Conservation (phyloP, 2,888 invertebrate species). For the Cryptocephalus primarius region DNA sequence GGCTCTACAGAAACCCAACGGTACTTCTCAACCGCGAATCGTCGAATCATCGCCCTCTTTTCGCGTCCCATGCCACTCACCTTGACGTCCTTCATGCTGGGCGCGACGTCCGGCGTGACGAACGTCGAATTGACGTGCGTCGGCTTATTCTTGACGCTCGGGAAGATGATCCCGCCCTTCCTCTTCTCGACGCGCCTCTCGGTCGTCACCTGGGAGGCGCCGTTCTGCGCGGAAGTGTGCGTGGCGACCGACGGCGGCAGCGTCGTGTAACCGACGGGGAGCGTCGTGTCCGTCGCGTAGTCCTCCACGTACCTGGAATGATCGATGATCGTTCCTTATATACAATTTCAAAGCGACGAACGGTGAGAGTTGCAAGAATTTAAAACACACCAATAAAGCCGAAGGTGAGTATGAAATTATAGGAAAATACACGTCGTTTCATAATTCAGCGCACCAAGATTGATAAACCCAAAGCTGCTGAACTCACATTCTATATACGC, state of each 20-base stretch:
- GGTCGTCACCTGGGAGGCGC: conserved; percentile 20
- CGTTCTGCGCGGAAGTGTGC: conserved; percentile 11
- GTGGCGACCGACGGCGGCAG: conserved; percentile 37
- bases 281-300: conserved; percentile 27
- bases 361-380: no score
- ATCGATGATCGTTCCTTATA: no score
- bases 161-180: conserved; percentile 80
- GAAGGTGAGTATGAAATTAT: no score
- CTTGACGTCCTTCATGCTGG: conserved; percentile 72
- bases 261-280: conserved; percentile 30
- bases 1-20: no score
- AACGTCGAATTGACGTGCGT: conserved; percentile 74
- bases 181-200: conserved; percentile 43
- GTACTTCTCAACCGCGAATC: no score
- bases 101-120: conserved; percentile 57
- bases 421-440: no score
- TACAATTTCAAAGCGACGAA: no score
- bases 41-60: no score
- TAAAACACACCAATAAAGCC: no score
- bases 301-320: conserved; percentile 35
- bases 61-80: conserved; percentile 46
- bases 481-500: no score
- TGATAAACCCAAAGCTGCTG: no score
- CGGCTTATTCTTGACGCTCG: conserved; percentile 84
- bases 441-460: no score